Evolutionary conservation across 2,113 vertebrate species (phyloP).

Genomic region (Callipepla californica): DNA sequence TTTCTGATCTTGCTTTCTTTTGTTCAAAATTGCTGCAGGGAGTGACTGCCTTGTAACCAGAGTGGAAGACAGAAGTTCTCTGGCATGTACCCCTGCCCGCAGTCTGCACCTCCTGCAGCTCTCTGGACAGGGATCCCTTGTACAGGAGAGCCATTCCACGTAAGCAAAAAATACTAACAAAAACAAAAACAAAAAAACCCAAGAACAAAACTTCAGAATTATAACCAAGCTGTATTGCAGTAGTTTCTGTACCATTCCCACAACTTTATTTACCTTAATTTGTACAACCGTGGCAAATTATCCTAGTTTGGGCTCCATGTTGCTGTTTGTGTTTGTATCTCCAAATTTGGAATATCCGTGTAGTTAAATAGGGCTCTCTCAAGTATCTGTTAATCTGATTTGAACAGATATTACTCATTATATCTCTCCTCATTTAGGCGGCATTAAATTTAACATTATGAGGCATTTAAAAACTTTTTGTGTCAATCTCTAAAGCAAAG

Average conservation of each 20-base stretch:
- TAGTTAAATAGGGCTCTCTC: background rate
- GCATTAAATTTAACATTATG: background rate
- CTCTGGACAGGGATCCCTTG: slow-evolving; percentile 86
- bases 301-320: background rate
- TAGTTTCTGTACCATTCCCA: background rate
- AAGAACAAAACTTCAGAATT: too few species aligned
- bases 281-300: background rate
- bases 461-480: background rate
- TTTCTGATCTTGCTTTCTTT: background rate
- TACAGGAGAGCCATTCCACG: slow-evolving; percentile 84
- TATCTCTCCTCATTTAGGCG: background rate
- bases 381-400: too few species aligned
- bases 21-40: slow-evolving; percentile 25
- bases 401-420: background rate
- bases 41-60: background rate
- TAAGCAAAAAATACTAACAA: slow-evolving; percentile 72
- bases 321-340: background rate
- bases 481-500: background rate
- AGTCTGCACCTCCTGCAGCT: slow-evolving; percentile 89
- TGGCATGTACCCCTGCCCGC: slow-evolving; percentile 81
- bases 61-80: slow-evolving; percentile 72
- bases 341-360: background rate
- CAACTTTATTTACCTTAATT: background rate
- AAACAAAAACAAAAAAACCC: background rate
- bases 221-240: background rate